phyloP scores from a whole-genome alignment of 2,888 invertebrate species.

The Fragum whitleyi region DNA sequence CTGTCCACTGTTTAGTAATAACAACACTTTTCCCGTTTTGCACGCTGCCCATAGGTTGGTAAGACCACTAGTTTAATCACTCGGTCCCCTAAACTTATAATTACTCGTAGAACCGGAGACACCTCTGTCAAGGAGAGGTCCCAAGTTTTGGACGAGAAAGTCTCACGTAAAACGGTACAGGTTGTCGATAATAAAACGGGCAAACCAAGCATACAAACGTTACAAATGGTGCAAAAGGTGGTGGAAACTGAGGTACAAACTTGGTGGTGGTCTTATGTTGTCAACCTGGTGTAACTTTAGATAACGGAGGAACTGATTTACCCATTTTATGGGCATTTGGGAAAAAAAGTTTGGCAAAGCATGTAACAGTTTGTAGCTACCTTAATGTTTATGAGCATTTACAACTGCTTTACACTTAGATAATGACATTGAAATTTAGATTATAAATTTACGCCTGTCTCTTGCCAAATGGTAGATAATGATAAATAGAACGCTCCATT shows the following conservation, averaged over 20 bases:
- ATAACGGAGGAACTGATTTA: no score
- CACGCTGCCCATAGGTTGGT: constrained; percentile 32
- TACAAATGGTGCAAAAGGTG: constrained; percentile 76
- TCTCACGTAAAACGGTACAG: constrained; percentile 74
- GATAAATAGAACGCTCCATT: no score
- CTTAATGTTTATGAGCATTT: no score
- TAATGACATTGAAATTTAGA: no score
- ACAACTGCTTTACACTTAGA: no score
- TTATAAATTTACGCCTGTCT: no score
- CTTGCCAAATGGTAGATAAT: no score
- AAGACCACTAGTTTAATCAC: constrained; percentile 10
- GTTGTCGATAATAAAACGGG: constrained; percentile 75
- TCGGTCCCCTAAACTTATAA: constrained; percentile 60
- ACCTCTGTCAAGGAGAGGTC: constrained; percentile 71
- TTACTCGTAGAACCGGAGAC: constrained; percentile 69
- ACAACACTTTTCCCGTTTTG: constrained; percentile 8
- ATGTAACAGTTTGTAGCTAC: no score
- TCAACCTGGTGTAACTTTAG: neutral
- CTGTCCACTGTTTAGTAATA: neutral
- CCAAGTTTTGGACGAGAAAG: constrained; percentile 73
- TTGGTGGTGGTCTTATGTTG: neutral
- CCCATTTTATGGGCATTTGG: no score
- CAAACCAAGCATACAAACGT: constrained; percentile 73
- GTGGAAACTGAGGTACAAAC: constrained; percentile 78
- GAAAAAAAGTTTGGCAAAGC: no score